Base-by-base conservation (phyloP, 1,140 invertebrate genomes). In the Ectropis grisescens region DNA sequence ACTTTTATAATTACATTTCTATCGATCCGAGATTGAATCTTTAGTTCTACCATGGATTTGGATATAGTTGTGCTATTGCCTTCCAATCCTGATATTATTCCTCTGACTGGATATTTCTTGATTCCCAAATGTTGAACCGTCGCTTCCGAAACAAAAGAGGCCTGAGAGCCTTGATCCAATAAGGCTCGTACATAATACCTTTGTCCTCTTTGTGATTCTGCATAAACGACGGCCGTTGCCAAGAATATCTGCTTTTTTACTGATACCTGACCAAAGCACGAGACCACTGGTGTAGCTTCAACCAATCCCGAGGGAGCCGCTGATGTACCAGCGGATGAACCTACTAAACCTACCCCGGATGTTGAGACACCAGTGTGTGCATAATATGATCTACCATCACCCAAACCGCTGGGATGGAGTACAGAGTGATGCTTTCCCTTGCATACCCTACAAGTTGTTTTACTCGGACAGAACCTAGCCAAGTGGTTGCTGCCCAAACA, bases 81-180 rank as follows among this genome's bases (percentile, higher is more conserved):
- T 7, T 37, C 41, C 22, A 49, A 14, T 13, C 38, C 36, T 6
- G 32, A 19, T 6, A 46, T 24, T 10, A n/a, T 24, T 23, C 33
- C 29, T 4, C 14, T 23, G 1, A 34, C 28, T 5, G 38, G 22
- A 7, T 11, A 13, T 12, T 37, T 31, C 29, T 44, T 47, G 1
- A 51, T 12, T 9, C 29, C 27, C 2, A 51, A 16, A 11, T 25
- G 19, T 33, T 46, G 38, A 13, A 42, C 47, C 13, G 36, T 25
- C 6, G 42, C 38, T 30, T 47, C 39, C n/a, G 44, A 40, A 1
- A 47, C 25, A 11, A 47, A 52, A 4, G 30, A 41, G 6, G 37
- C 47, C 13, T 49, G 33, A 1, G 47, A 41, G 5, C 47, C 37
- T 16, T 37, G 44, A 30, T 36, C 40, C 2, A 41, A 16, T 9